phyloP scores from a whole-genome alignment of 2,888 invertebrate species.

The Phyllotreta striolata region DNA sequence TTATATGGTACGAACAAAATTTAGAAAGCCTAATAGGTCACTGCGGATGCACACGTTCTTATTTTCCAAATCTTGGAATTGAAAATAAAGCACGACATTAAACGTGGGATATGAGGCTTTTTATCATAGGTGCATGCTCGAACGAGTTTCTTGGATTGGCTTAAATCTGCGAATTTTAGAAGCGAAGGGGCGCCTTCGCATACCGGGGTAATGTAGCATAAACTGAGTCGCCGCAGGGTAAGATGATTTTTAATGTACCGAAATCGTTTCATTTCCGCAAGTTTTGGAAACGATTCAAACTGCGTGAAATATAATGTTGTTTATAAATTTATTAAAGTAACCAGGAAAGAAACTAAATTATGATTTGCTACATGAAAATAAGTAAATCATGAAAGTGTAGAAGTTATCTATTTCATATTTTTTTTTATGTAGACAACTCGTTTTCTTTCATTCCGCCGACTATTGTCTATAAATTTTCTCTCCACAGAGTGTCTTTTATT shows the following conservation, averaged over 20 bases:
- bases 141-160: conserved; percentile 10
- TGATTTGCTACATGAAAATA: too few relatives aligned
- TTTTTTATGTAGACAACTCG: conserved; percentile 43
- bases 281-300: conserved; percentile 14
- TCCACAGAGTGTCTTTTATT: conserved; percentile 53
- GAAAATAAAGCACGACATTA: conserved; percentile 7
- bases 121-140: conserved; percentile 20
- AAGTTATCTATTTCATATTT: conserved; percentile 15
- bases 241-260: conserved; percentile 40
- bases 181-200: conserved; percentile 5
- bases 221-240: conserved; percentile 34
- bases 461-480: conserved; percentile 59
- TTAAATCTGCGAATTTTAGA: conserved; percentile 23
- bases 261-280: conserved; percentile 8
- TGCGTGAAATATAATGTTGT: too few relatives aligned
- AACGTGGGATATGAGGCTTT: conserved; percentile 1
- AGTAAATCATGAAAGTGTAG: too few relatives aligned
- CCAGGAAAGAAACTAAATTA: too few relatives aligned
- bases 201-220: conserved; percentile 41
- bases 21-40: conserved; percentile 9
- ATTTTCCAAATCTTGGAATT: conserved; percentile 10
- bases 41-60: conserved; percentile 9
- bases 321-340: too few relatives aligned
- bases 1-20: conserved; percentile 29
- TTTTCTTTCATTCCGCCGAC: conserved; percentile 51